Evolutionary conservation across 2,113 vertebrate genomes (phyloP).

Genomic region (Phyllopteryx taeniolatus): DNA sequence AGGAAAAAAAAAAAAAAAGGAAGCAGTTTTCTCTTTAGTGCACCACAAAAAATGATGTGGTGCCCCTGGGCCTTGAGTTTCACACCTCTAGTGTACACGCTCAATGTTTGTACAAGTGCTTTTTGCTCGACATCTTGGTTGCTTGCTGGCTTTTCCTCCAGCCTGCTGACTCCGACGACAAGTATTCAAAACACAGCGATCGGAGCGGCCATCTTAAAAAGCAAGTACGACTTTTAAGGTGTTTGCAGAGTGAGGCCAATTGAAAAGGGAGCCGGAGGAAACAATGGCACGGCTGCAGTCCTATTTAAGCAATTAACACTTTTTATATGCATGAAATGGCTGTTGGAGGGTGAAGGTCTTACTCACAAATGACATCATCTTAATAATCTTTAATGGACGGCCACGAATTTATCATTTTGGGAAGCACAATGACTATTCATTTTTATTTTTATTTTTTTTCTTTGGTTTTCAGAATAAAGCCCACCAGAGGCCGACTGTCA

Average conservation of each 20-base stretch:
- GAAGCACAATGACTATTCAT: conserved; percentile 7
- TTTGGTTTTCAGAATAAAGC: conserved; percentile 2
- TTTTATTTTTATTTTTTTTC: conserved; percentile 24
- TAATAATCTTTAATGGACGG: conserved; percentile 13
- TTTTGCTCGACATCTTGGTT: conserved; percentile 29
- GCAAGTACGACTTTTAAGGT: conserved; percentile 22
- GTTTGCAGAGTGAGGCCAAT: conserved; percentile 3
- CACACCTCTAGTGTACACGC: not conserved
- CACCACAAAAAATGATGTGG: no score
- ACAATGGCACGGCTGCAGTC: conserved; percentile 37
- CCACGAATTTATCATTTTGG: conserved; percentile 37
- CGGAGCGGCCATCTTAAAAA: not conserved
- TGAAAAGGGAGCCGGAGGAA: conserved; percentile 27
- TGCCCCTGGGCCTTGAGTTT: no score
- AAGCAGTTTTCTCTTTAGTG: no score
- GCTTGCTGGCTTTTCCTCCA: conserved; percentile 3
- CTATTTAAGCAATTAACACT: conserved; percentile 47
- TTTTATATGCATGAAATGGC: conserved; percentile 36
- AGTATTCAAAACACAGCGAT: not conserved
- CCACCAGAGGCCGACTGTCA: conserved; percentile 4
- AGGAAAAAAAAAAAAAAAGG: no score
- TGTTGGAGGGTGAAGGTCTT: conserved; percentile 16
- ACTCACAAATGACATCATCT: conserved; percentile 23
- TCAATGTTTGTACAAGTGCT: conserved; percentile 19
- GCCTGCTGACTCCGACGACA: not conserved